phyloP scores from a whole-genome alignment of 35 echinoderm and acorn worm species.

The Ptychodera flava region DNA sequence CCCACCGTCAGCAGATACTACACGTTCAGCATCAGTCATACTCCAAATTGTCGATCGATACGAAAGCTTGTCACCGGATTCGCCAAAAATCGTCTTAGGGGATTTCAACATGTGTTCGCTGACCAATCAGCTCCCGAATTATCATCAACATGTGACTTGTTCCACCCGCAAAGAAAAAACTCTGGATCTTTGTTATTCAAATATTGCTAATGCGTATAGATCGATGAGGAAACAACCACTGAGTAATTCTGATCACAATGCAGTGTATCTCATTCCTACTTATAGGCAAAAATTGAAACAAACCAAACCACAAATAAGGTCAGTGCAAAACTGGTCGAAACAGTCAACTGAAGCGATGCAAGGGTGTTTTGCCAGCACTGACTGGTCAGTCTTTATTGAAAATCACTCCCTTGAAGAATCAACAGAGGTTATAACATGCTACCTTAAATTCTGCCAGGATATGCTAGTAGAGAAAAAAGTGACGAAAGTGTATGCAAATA shows the following conservation, averaged over 20 bases:
- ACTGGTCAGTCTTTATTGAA: neutral
- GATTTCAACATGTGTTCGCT: conserved; percentile 19
- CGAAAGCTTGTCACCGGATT: neutral
- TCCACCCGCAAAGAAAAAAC: conserved; percentile 7
- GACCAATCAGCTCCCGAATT: too few relatives aligned
- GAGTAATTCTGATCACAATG: conserved; percentile 5
- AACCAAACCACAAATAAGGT: neutral
- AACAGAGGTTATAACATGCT: too few relatives aligned
- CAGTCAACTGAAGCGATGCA: neutral
- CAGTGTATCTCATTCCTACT: neutral
- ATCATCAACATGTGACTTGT: conserved; percentile 16
- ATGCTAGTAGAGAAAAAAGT: too few relatives aligned
- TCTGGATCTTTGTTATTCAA: conserved; percentile 22
- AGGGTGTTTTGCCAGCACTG: conserved; percentile 2
- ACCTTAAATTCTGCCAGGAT: too few relatives aligned
- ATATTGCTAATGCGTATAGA: conserved; percentile 8
- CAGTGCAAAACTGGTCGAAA: neutral
- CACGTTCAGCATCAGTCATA: neutral
- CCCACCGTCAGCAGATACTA: conserved; percentile 7
- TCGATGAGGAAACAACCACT: neutral
- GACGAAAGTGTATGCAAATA: too few relatives aligned
- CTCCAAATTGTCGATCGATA: conserved; percentile 1
- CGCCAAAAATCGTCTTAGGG: conserved; percentile 13
- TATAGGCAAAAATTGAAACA: neutral
- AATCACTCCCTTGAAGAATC: too few relatives aligned